Conservation (phyloP, 2,888 invertebrate genomes). For the Ophonus ardosiacus region DNA sequence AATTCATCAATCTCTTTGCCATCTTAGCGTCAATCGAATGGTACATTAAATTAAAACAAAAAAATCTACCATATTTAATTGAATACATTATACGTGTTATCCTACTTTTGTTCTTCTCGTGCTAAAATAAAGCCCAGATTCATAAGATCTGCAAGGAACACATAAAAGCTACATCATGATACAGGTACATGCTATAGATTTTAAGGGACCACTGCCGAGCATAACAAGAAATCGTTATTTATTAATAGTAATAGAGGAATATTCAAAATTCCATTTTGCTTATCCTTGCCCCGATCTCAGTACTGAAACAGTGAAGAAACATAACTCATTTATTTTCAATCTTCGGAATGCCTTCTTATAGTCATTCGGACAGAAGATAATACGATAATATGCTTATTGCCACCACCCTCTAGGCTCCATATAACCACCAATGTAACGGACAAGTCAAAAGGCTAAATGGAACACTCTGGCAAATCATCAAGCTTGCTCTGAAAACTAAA, state of each 20-base stretch:
- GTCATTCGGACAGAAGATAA: too few relatives aligned
- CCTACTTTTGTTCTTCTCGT: neutral
- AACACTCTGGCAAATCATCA: neutral
- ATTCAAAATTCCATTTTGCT: neutral
- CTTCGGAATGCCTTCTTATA: too few relatives aligned
- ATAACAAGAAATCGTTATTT: too few relatives aligned
- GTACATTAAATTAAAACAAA: neutral
- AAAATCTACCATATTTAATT: neutral
- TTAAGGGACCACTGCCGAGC: too few relatives aligned
- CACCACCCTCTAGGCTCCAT: too few relatives aligned
- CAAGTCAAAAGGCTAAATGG: neutral
- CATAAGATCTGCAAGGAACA: neutral
- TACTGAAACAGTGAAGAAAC: neutral
- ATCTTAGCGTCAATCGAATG: too few relatives aligned
- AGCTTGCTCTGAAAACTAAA: neutral
- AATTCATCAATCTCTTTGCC: too few relatives aligned
- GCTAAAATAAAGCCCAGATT: neutral
- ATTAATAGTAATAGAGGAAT: neutral
- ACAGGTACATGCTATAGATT: too few relatives aligned
- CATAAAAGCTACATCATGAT: too few relatives aligned
- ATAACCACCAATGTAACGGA: neutral
- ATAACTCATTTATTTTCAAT: too few relatives aligned
- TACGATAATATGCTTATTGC: too few relatives aligned
- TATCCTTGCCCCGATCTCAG: neutral
- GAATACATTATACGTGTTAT: neutral